Evolutionary conservation across 2,797 vertebrate species (phyloP), one percentile per base, ranked within the genome.

Genomic region (Nyctalus aviator): DNA sequence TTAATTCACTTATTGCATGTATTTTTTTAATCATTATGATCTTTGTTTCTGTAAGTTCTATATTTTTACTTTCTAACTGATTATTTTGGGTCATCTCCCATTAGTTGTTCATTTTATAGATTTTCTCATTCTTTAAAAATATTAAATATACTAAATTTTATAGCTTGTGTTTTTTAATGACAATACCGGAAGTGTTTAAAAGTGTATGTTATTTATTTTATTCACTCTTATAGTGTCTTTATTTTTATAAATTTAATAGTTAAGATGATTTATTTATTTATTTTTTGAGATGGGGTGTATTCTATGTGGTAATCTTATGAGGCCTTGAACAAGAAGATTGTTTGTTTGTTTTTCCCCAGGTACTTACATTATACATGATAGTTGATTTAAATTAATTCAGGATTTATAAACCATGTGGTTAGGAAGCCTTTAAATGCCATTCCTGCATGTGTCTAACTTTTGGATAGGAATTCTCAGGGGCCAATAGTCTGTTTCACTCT

Each of bases 151-250:
- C 1, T 90, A 8, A 5, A 66, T 76, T 91, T 88, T 66, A 9
- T 83, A 75, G 27, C 14, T 75, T 37, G 7, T 75, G 44, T 92
- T 48, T 87, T 57, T n/a, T 59, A 73, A 92, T 92, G n/a, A 84
- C 3, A 76, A 17, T 48, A 92, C 14, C 30, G 62, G 76, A 90
- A 78, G 23, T 12, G 8, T 66, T 23, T 69, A 25, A 62, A 73
- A 27, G 12, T 48, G 7, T 44, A 5, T 62, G 1, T 57, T 90
- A 41, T 8, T 66, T 89, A n/a, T 79, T 68, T 93, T 64, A 25
- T 13, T 86, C 11, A 25, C 17, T 86, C 14, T 73, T 37, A 50
- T 35, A 37, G 57, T 30, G 25, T 62, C 57, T 62, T 11, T 30
- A 62, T 10, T 50, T 41, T 69, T 48, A 81, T 3, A n/a, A 8